Percentiles rank a stretch among this genome's conserved stretches.
Evolutionary conservation across 92 coral and sea anemone genomes (phyloP).

Genomic region (Paramuricea clavata): DNA sequence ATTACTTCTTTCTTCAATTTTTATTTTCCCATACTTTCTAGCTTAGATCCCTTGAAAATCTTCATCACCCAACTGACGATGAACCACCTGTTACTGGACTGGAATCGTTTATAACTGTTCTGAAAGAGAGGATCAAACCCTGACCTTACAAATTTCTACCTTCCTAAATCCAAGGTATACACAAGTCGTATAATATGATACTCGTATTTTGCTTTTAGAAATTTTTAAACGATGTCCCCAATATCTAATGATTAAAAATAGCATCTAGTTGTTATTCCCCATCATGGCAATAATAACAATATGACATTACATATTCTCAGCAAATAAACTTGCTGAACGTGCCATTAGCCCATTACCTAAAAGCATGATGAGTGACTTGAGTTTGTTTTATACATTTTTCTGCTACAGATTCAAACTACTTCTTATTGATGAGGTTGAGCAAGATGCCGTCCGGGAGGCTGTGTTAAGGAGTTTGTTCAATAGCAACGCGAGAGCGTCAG

Average conservation of each 20-base stretch:
- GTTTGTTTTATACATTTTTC: neutral
- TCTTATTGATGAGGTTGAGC: neutral
- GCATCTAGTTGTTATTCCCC: neutral
- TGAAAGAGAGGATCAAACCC: neutral
- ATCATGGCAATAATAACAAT: neutral
- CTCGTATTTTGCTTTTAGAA: neutral
- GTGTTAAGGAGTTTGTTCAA: neutral
- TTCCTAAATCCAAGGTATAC: conserved; percentile 22
- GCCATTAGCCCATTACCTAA: neutral
- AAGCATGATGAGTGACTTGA: neutral
- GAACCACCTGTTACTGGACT: conserved; percentile 11
- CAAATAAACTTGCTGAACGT: too few species aligned
- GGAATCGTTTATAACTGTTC: neutral
- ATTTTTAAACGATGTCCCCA: too few species aligned
- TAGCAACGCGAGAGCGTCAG: neutral
- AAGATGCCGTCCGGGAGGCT: neutral
- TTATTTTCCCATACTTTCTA: neutral
- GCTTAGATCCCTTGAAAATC: conserved; percentile 28
- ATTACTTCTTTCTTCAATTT: too few species aligned
- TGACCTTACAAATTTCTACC: conserved; percentile 12
- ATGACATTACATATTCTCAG: neutral
- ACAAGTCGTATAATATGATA: too few species aligned
- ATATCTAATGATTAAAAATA: too few species aligned
- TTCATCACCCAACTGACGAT: neutral
- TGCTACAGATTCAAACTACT: neutral